Conservation (phyloP, 2,888 invertebrate genomes). For the Agrochola circellaris region DNA sequence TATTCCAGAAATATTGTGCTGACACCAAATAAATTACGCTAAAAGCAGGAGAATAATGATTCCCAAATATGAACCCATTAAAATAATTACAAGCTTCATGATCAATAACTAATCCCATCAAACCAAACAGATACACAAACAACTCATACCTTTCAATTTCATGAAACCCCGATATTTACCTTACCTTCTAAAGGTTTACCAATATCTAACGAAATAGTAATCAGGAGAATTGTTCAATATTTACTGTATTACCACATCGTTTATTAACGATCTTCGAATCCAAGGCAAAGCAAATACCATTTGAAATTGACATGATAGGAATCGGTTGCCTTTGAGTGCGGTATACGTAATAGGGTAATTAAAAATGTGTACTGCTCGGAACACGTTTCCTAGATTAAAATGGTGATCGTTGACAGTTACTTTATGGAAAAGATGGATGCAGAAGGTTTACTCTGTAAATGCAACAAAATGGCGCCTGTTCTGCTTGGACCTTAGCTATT, state of each 20-base stretch:
- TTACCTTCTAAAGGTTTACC: constrained; percentile 24
- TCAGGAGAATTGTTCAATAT: constrained; percentile 48
- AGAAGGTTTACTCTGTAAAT: constrained; percentile 28
- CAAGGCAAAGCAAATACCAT: constrained; percentile 31
- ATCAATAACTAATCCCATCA: constrained; percentile 20
- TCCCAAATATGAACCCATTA: constrained; percentile 3
- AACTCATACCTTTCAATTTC: constrained; percentile 23
- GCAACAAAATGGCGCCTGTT: not conserved
- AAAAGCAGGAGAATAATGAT: no score
- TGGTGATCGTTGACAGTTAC: constrained; percentile 64
- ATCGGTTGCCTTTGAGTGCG: constrained; percentile 39
- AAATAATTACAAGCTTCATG: not conserved
- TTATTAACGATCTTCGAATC: constrained; percentile 8
- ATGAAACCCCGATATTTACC: constrained; percentile 13
- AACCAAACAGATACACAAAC: constrained; percentile 16
- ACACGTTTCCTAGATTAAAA: constrained; percentile 68
- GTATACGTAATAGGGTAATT: constrained; percentile 63
- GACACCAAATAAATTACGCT: no score
- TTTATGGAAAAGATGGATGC: constrained; percentile 2
- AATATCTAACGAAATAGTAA: constrained; percentile 35
- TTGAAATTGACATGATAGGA: constrained; percentile 42
- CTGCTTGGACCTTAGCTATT: not conserved
- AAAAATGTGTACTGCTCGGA: constrained; percentile 60
- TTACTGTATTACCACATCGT: constrained; percentile 33
- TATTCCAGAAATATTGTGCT: no score